Conservation (phyloP, 1,140 invertebrate genomes). For the Spodoptera litura region DNA sequence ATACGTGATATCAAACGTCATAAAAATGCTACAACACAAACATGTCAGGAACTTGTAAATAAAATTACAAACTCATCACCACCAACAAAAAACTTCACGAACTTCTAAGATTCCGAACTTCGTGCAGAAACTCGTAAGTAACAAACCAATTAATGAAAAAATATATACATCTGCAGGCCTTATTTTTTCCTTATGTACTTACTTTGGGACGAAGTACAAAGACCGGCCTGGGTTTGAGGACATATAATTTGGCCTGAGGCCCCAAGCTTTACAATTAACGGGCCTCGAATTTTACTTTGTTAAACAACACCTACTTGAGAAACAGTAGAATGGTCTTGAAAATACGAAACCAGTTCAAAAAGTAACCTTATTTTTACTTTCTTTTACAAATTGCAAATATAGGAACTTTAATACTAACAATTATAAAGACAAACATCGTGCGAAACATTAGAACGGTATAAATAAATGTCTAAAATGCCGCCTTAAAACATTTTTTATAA, state of each 20-base stretch:
- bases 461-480: too few species aligned
- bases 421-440: too few species aligned
- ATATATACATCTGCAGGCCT: background rate
- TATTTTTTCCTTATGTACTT: slow-evolving; percentile 14
- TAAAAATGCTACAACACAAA: too few species aligned
- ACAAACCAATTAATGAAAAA: slow-evolving; percentile 54
- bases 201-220: slow-evolving; percentile 44
- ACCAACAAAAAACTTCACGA: background rate
- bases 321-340: background rate
- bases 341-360: slow-evolving; percentile 44
- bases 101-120: slow-evolving; percentile 24
- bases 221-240: slow-evolving; percentile 41
- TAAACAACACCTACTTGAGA: slow-evolving; percentile 48
- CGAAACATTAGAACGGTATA: too few species aligned
- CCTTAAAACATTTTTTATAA: too few species aligned
- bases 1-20: too few species aligned
- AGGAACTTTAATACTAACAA: too few species aligned
- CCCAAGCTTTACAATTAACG: slow-evolving; percentile 44
- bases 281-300: slow-evolving; percentile 38
- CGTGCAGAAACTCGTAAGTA: slow-evolving; percentile 46
- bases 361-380: slow-evolving; percentile 41
- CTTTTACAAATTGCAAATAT: background rate
- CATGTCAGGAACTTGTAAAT: slow-evolving; percentile 30
- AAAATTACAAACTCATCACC: slow-evolving; percentile 49
- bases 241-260: slow-evolving; percentile 49